Conservation (phyloP, 2,797 vertebrate genomes). For the Mormyrops attenuatus region DNA sequence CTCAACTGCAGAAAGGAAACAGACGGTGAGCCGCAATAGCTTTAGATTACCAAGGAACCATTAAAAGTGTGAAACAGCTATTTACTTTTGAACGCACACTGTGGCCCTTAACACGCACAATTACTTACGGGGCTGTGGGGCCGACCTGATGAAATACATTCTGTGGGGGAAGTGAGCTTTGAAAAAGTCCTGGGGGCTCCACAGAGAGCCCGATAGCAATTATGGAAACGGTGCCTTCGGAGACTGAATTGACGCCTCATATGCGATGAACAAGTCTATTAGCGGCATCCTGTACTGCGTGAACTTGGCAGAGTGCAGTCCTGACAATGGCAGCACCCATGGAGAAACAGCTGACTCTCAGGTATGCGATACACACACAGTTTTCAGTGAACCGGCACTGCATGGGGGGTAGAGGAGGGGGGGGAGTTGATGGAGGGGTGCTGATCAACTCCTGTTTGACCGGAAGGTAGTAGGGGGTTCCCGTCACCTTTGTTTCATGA, state of each 20-base stretch:
- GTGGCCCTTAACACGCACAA: slow-evolving; percentile 10
- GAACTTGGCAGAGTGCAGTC: neutral
- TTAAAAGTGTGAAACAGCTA: neutral
- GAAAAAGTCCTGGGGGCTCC: neutral
- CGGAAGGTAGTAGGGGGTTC: neutral
- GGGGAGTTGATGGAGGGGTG: neutral
- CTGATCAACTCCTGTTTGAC: neutral
- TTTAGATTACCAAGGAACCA: slow-evolving; percentile 11
- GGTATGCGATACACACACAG: neutral
- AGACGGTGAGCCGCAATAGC: neutral
- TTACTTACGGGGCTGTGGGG: slow-evolving; percentile 5
- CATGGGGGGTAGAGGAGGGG: neutral
- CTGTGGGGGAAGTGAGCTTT: slow-evolving; percentile 5
- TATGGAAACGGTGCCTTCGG: neutral
- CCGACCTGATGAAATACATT: slow-evolving; percentile 6
- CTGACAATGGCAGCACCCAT: neutral
- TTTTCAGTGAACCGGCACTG: neutral
- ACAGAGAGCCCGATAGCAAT: slow-evolving; percentile 8
- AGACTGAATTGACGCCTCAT: neutral
- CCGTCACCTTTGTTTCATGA: neutral
- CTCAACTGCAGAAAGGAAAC: neutral
- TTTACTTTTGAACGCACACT: slow-evolving; percentile 8
- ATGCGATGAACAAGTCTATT: neutral
- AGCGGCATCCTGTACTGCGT: neutral
- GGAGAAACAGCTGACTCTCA: neutral